Evolutionary conservation across 2,797 vertebrate genomes (phyloP), one percentile per base, ranked within the genome.

Genomic region (Clarias laeviceps): DNA sequence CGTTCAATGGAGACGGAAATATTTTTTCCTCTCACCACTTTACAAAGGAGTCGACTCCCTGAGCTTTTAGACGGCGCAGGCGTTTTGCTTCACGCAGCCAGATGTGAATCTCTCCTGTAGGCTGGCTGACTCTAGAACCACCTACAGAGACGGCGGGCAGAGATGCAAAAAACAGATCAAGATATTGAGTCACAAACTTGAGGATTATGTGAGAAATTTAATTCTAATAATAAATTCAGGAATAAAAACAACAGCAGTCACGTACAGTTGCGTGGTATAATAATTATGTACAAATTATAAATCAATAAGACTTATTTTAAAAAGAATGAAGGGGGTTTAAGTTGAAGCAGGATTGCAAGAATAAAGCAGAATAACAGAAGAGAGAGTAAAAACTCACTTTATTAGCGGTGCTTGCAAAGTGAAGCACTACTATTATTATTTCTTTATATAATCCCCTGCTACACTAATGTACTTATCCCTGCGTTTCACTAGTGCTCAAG

Each of bases 21-120:
- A 50, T 4, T 40, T 32, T 54, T 27, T n/a, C 61, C 24, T 37
- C 88, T 90, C 74, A 89, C 82, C 85, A 91, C 83, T 91, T 91
- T 12, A 90, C 89, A 90, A 94, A 92, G 73, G 83, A 88, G 86
- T 93, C 87, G 69, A 90, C 85, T 66, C 84, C 90, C 74, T 80
- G 90, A 3, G 32, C 14, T 88, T 91, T 91, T 70, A 90, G 61
- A n/a, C 78, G 68, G 45, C 86, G 85, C 40, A 91, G 77, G n/a
- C 84, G 62, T 72, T 66, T 90, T 0, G 91, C 91, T 62, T 91
- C 91, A 2, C 88, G 88, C 85, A 91, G 82, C 90, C 90, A 91
- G 45, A 92, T 88, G 32, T 88, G 89, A 80, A 91, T 85, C 80
- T 93, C 90, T 54, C 89, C 89, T 20, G 79, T 82, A 83, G 85